Evolutionary conservation across 2,113 vertebrate genomes (phyloP), one percentile per base, ranked within the genome.

Genomic region (Neoarius graeffei): DNA sequence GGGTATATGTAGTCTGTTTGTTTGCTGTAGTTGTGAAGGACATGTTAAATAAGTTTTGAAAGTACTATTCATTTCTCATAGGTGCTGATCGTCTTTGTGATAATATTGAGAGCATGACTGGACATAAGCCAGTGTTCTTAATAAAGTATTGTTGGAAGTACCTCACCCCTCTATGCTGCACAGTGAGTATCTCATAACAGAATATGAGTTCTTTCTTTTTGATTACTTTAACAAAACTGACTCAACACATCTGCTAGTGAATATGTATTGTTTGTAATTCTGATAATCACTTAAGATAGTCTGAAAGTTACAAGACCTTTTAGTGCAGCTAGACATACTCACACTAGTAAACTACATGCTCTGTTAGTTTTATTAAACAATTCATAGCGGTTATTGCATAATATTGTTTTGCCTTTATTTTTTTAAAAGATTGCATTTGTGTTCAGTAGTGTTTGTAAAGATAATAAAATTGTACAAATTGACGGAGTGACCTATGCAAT

Each of bases 41-140:
- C 20, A 52, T 76, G n/a, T 8, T 57, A 8, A 52, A 54, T 19
- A 35, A 11, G 27, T 11, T 81, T 62, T 42, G 0, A 81, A 82
- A 42, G 10, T 60, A 6, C 57, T 81, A 1, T 60, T 60, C 1
- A 23, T 17, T 42, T 90, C 42, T 27, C 7, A 1, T 89, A 96
- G 98, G 98, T 91, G 96, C 95, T 1, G 93, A 98, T 59, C 97
- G 95, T 86, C 97, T 98, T 93, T 98, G 98, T 74, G 96, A 97
- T 89, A 99, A 97, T 91, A 73, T 99, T 0, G 97, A 97, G 88
- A 97, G 98, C 92, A 99, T 99, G 98, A 98, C 99, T 88, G 98
- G 98, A 30, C 98, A 97, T 92, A 95, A 93, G 52, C 98, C 98
- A 0, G 93, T 95, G 86, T 93, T 96, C 0, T 17, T 97, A 90